A percentile compares a stretch with the other conserved stretches of the same genome.
Evolutionary conservation across 2,797 vertebrate genomes (phyloP).

Genomic region (Miichthys miiuy): DNA sequence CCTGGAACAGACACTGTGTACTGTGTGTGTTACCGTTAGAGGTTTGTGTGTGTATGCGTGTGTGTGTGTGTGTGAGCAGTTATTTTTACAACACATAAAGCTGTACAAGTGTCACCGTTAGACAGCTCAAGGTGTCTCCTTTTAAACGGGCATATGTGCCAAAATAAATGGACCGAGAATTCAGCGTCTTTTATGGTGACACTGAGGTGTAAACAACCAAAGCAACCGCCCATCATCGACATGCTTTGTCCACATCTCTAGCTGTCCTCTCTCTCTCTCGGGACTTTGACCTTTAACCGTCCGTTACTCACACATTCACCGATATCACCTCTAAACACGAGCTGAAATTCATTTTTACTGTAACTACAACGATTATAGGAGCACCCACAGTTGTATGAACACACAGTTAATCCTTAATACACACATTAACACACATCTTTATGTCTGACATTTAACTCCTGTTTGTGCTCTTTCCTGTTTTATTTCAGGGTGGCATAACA

Average conservation of each 20-base stretch:
- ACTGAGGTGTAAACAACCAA: slow-evolving; percentile 73
- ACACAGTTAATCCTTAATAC: not conserved
- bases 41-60: no score
- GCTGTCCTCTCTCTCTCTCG: slow-evolving; percentile 1
- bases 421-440: not conserved
- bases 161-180: slow-evolving; percentile 9
- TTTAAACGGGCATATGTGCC: not conserved
- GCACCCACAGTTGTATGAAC: not conserved
- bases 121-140: not conserved
- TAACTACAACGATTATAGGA: not conserved
- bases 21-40: not conserved
- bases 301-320: not conserved
- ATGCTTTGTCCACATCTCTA: slow-evolving; percentile 67
- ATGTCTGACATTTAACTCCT: not conserved
- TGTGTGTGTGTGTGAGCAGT: not conserved
- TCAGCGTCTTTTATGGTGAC: slow-evolving; percentile 28
- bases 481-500: slow-evolving; percentile 86
- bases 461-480: slow-evolving; percentile 22
- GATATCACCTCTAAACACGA: not conserved
- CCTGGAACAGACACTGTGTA: slow-evolving; percentile 49
- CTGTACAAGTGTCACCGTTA: not conserved
- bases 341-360: not conserved
- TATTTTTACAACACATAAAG: not conserved
- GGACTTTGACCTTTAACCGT: not conserved
- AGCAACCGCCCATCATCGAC: slow-evolving; percentile 71